Conservation (phyloP, 1,140 invertebrate genomes). For the Reticulitermes speratus region DNA sequence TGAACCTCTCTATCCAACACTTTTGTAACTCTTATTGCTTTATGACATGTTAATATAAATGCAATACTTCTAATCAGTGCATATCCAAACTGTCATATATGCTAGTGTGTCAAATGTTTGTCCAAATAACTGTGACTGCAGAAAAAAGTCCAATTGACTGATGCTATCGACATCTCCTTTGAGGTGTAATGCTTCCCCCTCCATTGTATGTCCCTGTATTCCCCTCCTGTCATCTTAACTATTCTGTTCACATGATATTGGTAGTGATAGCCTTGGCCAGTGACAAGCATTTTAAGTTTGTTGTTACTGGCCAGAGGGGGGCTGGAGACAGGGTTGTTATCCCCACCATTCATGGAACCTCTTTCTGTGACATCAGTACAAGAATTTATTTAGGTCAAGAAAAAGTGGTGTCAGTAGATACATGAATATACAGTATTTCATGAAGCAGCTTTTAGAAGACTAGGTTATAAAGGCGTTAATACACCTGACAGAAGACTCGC, state of each 20-base stretch:
- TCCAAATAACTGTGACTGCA: not conserved
- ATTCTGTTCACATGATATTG: no score
- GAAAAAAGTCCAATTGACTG: no score
- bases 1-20: not conserved
- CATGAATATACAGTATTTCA: not conserved
- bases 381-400: not conserved
- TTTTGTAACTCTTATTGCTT: not conserved
- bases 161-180: no score
- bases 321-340: no score
- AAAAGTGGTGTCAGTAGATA: not conserved
- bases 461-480: not conserved
- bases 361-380: no score
- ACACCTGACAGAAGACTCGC: not conserved
- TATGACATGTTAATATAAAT: not conserved
- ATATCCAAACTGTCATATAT: not conserved
- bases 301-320: no score
- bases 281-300: no score
- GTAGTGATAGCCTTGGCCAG: no score
- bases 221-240: no score
- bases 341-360: no score
- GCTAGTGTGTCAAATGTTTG: not conserved
- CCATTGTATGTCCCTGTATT: no score
- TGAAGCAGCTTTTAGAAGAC: not conserved
- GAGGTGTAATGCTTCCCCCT: no score
- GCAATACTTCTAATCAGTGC: not conserved